Evolutionary conservation across 1,140 invertebrate species (phyloP), one percentile per base, ranked within the genome.

Genomic region (Sarcophaga bullata): DNA sequence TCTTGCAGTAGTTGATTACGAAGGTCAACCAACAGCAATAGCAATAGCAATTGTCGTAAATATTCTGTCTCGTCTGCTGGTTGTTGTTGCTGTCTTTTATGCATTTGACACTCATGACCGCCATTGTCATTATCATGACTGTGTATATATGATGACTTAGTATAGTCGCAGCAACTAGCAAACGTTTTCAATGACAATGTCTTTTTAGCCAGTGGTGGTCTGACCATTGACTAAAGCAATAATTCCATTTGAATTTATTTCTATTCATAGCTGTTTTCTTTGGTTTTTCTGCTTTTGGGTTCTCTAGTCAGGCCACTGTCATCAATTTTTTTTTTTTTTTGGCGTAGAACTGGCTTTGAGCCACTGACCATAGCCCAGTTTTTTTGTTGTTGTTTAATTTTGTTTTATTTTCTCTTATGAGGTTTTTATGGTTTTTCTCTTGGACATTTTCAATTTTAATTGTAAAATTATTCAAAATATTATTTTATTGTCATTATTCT

Each of bases 121-220:
- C 73, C 73, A 76, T 76, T 76, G 73, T 76, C 73, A 76, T 76
- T 76, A 76, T 76, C 73, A 76, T 76, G 73, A 76, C 73, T 76
- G 73, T 76, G 73, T 76, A 37, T 37, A 4, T 37, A 37, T 49
- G 73, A 48, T 48, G 73, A 49, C 62, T 19, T 25, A 68, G 25
- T 37, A 37, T 37, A 37, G 25, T 37, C 1, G 25, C 25, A 37
- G 25, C 25, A 37, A 37, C 62, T 19, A 68, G 7, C n/a, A 13
- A n/a, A 58, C 13, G 54, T 58, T 58, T 7, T 0, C 54, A 58
- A 68, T 25, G 62, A 68, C 17, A 68, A n/a, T 68, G 62, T 68
- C 62, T 68, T 58, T 68, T 19, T 19, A 68, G 62, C 62, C 17
- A 68, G 25, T 68, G 62, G 17, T 25, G n/a, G 9, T 25, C 13